These are phyloP conservation scores for Camarhynchus parvulus DNA, from an alignment of 2,113 vertebrate genomes.

Conservation along the genomic window DNA sequence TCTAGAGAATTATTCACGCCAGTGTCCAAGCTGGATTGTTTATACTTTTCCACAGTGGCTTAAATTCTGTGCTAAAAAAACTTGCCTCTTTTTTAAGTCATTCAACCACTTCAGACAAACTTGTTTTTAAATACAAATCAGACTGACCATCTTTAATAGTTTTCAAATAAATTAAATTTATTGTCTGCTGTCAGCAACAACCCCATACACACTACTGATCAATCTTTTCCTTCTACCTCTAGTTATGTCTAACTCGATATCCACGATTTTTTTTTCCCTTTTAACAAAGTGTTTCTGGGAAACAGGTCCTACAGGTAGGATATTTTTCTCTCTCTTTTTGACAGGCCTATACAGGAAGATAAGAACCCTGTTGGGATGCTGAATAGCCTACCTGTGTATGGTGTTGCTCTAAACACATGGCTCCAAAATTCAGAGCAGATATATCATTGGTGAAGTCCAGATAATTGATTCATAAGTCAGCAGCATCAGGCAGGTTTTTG, in stretches of 20 bases:
- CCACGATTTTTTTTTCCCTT: not conserved
- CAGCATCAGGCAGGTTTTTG: conserved; percentile 77
- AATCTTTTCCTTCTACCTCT: not conserved
- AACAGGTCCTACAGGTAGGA: conserved; percentile 7
- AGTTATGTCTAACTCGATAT: not conserved
- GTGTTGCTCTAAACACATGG: conserved; percentile 73
- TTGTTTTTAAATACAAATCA: not conserved
- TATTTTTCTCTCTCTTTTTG: conserved; percentile 59
- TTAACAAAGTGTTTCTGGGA: conserved; percentile 16
- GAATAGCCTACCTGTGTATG: conserved; percentile 70
- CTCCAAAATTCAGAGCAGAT: conserved; percentile 75
- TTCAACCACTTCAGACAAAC: not conserved
- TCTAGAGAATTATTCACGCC: not conserved
- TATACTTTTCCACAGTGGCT: not conserved
- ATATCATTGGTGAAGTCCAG: conserved; percentile 74
- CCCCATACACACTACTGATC: not conserved
- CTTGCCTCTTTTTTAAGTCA: not conserved
- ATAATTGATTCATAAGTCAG: conserved; percentile 83
- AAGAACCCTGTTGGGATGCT: conserved; percentile 71
- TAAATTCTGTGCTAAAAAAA: not conserved
- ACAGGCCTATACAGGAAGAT: conserved; percentile 66
- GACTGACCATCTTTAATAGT: not conserved
- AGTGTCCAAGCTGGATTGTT: not conserved
- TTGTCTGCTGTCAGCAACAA: not conserved
- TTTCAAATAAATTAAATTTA: conserved; percentile 15